Percentiles rank a stretch among this genome's conserved stretches.
Evolutionary conservation across 2,797 vertebrate species (phyloP).

Genomic region (Rhynchonycteris naso): DNA sequence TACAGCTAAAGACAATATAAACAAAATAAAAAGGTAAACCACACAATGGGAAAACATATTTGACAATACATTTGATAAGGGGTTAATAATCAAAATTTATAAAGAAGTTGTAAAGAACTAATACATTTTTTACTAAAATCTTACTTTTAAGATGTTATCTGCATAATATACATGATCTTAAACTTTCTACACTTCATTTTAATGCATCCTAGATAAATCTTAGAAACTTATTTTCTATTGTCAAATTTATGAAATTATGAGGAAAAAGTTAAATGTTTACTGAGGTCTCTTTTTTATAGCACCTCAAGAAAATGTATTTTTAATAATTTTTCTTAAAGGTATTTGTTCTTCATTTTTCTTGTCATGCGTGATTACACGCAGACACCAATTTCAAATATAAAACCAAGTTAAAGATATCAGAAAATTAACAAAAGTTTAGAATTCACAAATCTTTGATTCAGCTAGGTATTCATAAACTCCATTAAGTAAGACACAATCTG

Average conservation of each 20-base stretch:
- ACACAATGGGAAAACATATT: too few species aligned
- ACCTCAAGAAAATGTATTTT: neutral
- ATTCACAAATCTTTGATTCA: conserved; percentile 51
- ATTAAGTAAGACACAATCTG: conserved; percentile 65
- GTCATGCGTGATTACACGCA: neutral
- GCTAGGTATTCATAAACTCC: conserved; percentile 61
- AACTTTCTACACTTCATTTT: neutral
- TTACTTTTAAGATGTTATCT: neutral
- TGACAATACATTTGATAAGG: too few species aligned
- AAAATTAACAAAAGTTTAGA: conserved; percentile 43
- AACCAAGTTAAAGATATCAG: conserved; percentile 13
- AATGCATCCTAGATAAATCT: neutral
- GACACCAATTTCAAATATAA: conserved; percentile 45
- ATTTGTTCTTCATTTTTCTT: neutral
- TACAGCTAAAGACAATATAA: too few species aligned
- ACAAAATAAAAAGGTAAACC: too few species aligned
- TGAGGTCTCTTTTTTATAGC: neutral
- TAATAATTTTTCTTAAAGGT: neutral
- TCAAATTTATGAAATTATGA: neutral
- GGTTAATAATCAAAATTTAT: too few species aligned
- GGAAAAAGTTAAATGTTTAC: neutral
- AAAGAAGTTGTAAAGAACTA: neutral
- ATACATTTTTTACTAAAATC: neutral
- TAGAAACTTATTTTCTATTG: neutral
- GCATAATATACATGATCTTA: neutral